Evolutionary conservation across 2,113 vertebrate species (phyloP), one percentile per base, ranked within the genome.

Genomic region (Pelmatolapia mariae): DNA sequence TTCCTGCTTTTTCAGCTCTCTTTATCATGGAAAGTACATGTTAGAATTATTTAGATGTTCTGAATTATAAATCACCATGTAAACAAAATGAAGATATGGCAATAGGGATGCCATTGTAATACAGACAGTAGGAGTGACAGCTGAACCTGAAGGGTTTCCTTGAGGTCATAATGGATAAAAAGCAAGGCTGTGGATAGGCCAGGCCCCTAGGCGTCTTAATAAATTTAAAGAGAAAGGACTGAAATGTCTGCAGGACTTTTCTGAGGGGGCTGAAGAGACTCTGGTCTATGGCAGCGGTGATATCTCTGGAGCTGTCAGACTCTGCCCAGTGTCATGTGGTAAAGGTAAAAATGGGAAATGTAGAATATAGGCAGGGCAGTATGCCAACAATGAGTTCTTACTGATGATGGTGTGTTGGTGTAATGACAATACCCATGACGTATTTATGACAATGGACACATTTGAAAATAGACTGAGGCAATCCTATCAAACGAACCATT

Each of bases 171-270:
- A 83, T 73, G 71, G 78, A 84, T 84, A 68, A 90, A 85, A 89
- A 68, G 36, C 71, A 84, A 47, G 71, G 71, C 38, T 47, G 66
- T 61, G 43, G 52, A 87, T 33, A 4, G 7, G 43, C 56, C 50
- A 26, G 76, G 66, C 82, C 82, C 5, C 86, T 31, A 54, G 63
- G 89, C 85, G 86, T 87, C 92, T 86, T 78, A 43, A 91, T 91
- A 90, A 56, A 91, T 83, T 87, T 56, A 43, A 59, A 83, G 56
- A 53, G 54, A 86, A 57, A 76, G 11, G 18, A 38, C 53, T 52
- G 85, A 84, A 57, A 91, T 87, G 47, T 90, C 92, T 90, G 79
- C 29, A 36, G 86, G 89, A 81, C 40, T 80, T 19, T 61, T 86
- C 66, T 81, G 38, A 22, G 59, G 53, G 43, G 36, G 33, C 36